phyloP scores from a whole-genome alignment of 2,797 vertebrate species.

The Ctenopoma multispine region DNA sequence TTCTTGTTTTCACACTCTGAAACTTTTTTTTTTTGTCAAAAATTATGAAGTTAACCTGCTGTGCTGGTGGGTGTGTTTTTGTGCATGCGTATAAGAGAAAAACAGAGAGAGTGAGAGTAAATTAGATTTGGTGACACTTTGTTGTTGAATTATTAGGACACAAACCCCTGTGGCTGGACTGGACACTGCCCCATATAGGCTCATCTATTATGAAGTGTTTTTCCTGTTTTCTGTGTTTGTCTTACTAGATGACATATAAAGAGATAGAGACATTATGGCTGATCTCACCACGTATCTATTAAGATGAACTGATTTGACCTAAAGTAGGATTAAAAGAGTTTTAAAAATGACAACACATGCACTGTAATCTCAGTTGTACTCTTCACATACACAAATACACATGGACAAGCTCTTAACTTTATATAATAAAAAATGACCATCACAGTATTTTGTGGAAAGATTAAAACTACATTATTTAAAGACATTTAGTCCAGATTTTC shows the following conservation, averaged over 20 bases:
- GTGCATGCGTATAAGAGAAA: conserved; percentile 11
- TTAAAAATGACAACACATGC: conserved; percentile 17
- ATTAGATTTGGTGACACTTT: conserved; percentile 37
- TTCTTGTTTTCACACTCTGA: conserved; percentile 23
- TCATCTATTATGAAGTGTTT: conserved; percentile 74
- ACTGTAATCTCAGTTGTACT: conserved; percentile 35
- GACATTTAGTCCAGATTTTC: conserved; percentile 51
- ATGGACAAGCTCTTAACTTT: conserved; percentile 11
- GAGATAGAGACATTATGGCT: conserved; percentile 24
- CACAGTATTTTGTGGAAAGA: conserved; percentile 25
- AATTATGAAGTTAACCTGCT: conserved; percentile 40
- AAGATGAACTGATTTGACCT: conserved; percentile 55
- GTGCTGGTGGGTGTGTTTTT: conserved; percentile 27
- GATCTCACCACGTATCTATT: conserved; percentile 40
- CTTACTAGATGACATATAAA: conserved; percentile 41
- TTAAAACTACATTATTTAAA: conserved; percentile 65
- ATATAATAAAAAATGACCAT: not conserved
- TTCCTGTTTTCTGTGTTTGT: conserved; percentile 40
- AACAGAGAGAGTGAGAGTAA: conserved; percentile 30
- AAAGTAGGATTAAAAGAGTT: conserved; percentile 54
- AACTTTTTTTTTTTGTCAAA: conserved; percentile 46
- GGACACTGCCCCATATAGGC: conserved; percentile 67
- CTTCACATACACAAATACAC: conserved; percentile 18
- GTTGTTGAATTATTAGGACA: conserved; percentile 64
- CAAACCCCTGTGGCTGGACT: conserved; percentile 48